Conservation (phyloP, 2,113 vertebrate species). For the Melanostigma gelatinosum region DNA sequence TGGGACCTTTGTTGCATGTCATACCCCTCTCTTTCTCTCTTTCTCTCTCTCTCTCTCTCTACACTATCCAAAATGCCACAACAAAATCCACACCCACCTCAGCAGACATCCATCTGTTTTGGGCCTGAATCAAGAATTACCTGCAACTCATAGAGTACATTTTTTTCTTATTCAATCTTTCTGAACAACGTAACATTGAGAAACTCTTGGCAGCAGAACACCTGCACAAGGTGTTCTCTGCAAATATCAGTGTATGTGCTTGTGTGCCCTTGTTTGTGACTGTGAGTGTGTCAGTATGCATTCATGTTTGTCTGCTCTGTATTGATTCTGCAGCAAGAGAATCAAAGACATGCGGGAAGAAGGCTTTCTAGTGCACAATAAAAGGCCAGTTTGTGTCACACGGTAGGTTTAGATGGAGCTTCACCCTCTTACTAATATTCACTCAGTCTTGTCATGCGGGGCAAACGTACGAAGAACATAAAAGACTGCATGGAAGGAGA, state of each 20-base stretch:
- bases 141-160: not conserved
- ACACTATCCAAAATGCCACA: not conserved
- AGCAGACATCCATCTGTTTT: not conserved
- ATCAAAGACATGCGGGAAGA: conserved; percentile 39
- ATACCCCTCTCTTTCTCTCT: not conserved
- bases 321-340: conserved; percentile 60
- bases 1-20: not conserved
- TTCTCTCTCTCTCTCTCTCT: not conserved
- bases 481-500: conserved; percentile 39
- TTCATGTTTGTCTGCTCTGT: conserved; percentile 21
- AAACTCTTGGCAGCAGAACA: not conserved
- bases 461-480: conserved; percentile 39
- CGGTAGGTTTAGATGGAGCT: conserved; percentile 9
- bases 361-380: conserved; percentile 46
- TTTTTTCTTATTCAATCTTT: conserved; percentile 20
- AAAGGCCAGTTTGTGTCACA: conserved; percentile 41
- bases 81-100: not conserved
- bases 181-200: not conserved
- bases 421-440: conserved; percentile 49
- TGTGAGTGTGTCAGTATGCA: not conserved
- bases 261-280: conserved; percentile 23
- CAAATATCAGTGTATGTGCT: conserved; percentile 3
- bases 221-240: conserved; percentile 1
- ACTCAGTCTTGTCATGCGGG: conserved; percentile 44
- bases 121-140: conserved; percentile 19